Evolutionary conservation across 2,888 invertebrate species (phyloP).

Genomic region (Marasmarcha lunaedactyla): DNA sequence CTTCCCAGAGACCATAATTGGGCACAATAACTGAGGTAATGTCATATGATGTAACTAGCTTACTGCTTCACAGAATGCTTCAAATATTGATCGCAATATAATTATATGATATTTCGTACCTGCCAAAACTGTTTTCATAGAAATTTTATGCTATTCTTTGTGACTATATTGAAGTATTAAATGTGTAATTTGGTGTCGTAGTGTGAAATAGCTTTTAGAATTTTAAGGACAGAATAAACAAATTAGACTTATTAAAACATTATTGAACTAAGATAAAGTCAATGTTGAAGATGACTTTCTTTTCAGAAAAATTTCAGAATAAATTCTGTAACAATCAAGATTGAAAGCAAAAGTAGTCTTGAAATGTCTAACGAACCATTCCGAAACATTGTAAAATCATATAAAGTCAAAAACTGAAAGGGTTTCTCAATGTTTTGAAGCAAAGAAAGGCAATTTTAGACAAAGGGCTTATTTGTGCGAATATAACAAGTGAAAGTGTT

Average conservation of each 20-base stretch:
- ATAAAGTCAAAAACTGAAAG: constrained; percentile 21
- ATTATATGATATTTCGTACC: too few relatives aligned
- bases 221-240: too few relatives aligned
- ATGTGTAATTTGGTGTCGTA: too few relatives aligned
- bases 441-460: constrained; percentile 25
- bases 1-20: not conserved
- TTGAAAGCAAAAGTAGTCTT: constrained; percentile 6
- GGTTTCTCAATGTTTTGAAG: constrained; percentile 20
- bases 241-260: too few relatives aligned
- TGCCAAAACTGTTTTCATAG: too few relatives aligned
- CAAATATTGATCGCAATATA: too few relatives aligned
- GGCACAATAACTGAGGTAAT: not conserved
- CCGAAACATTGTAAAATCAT: constrained; percentile 11
- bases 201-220: too few relatives aligned
- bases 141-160: too few relatives aligned
- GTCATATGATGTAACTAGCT: not conserved
- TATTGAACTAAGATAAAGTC: too few relatives aligned
- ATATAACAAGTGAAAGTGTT: constrained; percentile 50
- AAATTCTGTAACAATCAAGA: not conserved
- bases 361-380: constrained; percentile 12
- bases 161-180: too few relatives aligned
- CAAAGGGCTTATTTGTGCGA: constrained; percentile 33
- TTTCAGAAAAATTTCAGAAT: too few relatives aligned
- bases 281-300: too few relatives aligned
- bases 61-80: not conserved